Evolutionary conservation across 1,140 invertebrate species (phyloP), one percentile per base, ranked within the genome.

Genomic region (Dreissena rostriformis): DNA sequence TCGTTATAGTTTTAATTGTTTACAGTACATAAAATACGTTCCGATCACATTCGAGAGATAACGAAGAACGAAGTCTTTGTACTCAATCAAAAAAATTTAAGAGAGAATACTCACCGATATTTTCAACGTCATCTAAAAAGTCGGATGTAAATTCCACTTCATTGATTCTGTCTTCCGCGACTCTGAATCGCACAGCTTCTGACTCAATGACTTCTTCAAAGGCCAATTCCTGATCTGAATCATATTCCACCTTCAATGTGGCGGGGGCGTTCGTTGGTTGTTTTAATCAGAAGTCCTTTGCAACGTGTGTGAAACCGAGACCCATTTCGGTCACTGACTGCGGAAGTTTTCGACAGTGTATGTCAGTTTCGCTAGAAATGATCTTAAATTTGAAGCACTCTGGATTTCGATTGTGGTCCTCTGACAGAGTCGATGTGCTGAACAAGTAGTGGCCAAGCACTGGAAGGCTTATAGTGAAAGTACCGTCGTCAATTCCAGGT

Each of bases 391-490:
- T 24, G 22, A 61, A 61, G 22, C 57, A 61, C 22, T 61, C 57
- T 24, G 22, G 17, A 24, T 61, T n/a, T 61, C 11, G 17, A n/a
- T 61, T 24, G 17, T n/a, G 17, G 17, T 11, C 57, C 22, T 19
- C 17, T n/a, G 57, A 61, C 2, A 24, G 17, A 24, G 22, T 12
- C 17, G 22, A 61, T n/a, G 57, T 61, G 57, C 57, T 61, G 57
- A 61, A 61, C 57, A n/a, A n/a, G 57, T 61, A 61, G 6, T 61
- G 17, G 6, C 57, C 57, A n/a, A n/a, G 17, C 6, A 61, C 11
- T 61, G 57, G 57, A 19, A 61, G 57, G 57, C 57, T 61, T 61
- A 61, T 61, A 61, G 57, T 61, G 22, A 61, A 61, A n/a, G 57
- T 61, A 24, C 4, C 57, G 17, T 61, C 57, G 57, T 61, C 57